Base-by-base conservation (phyloP, 2,888 invertebrate genomes). In the Listrodromus nycthemerus region DNA sequence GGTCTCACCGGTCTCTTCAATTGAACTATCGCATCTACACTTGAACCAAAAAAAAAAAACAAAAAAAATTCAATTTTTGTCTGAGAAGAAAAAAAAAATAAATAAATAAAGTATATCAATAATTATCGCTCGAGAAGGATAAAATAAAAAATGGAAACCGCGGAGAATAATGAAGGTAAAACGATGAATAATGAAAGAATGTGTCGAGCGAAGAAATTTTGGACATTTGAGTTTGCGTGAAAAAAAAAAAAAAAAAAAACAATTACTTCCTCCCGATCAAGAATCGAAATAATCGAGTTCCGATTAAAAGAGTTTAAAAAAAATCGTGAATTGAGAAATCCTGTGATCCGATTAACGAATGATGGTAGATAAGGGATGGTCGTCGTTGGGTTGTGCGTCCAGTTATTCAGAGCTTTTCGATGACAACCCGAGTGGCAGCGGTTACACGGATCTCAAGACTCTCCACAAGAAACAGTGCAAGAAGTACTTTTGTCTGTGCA, bases 321-420 rank as follows among this genome's bases (percentile, higher is more conserved):
- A 71, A 52, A 75, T 48, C 30, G 19, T 48, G 50, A 58, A 69
- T 78, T 75, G 21, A 45, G 8, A 52, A 24, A 30, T 30, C 41
- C 45, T n/a, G 69, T 48, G 52, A 55, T 61, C 63, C 63, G 79
- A 84, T 84, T 78, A 84, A 77, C 87, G 87, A 91, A 92, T 91
- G 88, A 93, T 93, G 92, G 92, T 93, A 91, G 92, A 92, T 87
- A 91, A 91, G 79, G 89, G 80, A 92, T 92, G 92, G 87, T 86
- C 90, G 88, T 86, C 90, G 88, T 86, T 87, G 80, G 86, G 84
- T 83, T 70, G 82, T 73, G 86, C 85, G 87, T 89, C 91, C 86
- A 92, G 91, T 89, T 92, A 89, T 71, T 85, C 90, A 86, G 92
- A 91, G 84, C 79, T 93, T 87, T 85, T 92, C 87, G 91, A 91